Conservation (phyloP, 2,113 vertebrate species). For the Centropus bengalensis region DNA sequence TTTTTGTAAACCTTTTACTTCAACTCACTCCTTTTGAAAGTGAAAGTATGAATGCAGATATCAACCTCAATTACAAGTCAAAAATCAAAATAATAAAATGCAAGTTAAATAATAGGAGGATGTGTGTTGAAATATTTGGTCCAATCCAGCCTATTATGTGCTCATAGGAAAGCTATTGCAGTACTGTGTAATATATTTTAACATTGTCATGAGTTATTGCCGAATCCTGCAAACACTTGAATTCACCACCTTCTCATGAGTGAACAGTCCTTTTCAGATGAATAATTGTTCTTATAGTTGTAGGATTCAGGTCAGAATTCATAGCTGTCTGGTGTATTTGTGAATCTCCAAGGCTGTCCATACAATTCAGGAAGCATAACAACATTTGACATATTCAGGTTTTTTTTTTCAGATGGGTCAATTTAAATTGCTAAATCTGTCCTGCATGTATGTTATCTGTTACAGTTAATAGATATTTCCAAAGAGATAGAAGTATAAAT, state of each 20-base stretch:
- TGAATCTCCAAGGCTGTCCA: background rate
- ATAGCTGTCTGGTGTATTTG: background rate
- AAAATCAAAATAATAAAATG: background rate
- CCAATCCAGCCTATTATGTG: background rate
- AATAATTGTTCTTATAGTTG: background rate
- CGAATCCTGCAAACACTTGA: background rate
- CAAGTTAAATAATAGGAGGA: background rate
- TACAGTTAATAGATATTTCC: background rate
- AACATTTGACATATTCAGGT: background rate
- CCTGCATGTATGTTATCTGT: background rate
- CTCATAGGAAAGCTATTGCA: background rate
- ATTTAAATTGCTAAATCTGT: background rate
- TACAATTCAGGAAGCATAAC: background rate
- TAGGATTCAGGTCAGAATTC: constrained; percentile 18
- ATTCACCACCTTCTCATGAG: background rate
- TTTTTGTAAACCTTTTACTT: background rate
- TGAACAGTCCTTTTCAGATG: background rate
- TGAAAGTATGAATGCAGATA: background rate
- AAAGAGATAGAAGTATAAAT: background rate
- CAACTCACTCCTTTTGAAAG: background rate
- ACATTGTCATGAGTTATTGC: background rate
- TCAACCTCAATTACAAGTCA: background rate
- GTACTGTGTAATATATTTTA: background rate
- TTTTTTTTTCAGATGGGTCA: background rate
- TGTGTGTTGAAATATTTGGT: background rate